A percentile compares a stretch with the other conserved stretches of the same genome.
Evolutionary conservation across 2,888 invertebrate species (phyloP).

Genomic region (Amitus sp.): DNA sequence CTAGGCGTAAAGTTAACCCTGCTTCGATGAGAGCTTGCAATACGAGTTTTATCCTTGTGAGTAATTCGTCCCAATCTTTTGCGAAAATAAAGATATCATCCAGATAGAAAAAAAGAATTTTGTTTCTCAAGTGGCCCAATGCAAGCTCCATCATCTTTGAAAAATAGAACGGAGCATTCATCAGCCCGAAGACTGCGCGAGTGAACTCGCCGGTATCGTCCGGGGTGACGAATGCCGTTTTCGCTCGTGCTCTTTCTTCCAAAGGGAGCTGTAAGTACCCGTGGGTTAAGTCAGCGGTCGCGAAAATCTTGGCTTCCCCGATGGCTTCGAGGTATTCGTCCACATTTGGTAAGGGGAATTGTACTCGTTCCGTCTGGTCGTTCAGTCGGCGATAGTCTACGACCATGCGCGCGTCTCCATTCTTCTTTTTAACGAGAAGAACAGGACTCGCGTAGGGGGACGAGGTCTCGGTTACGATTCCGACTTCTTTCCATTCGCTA

Average conservation of each 20-base stretch:
- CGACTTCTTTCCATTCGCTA: conserved; percentile 25
- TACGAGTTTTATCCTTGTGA: conserved; percentile 5
- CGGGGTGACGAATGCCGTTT: conserved; percentile 41
- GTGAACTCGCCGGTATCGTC: conserved; percentile 45
- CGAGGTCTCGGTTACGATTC: conserved; percentile 25
- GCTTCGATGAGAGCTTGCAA: conserved; percentile 15
- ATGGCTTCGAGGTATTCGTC: conserved; percentile 8
- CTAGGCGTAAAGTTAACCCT: conserved; percentile 5
- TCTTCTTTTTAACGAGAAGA: conserved; percentile 27
- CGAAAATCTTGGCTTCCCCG: conserved; percentile 7
- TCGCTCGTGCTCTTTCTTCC: conserved; percentile 18
- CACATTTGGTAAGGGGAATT: conserved; percentile 21
- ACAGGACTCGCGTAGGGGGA: conserved; percentile 36
- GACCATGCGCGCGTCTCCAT: conserved; percentile 31
- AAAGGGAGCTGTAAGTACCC: conserved; percentile 22
- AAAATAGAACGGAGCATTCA: conserved; percentile 48
- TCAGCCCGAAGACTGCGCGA: conserved; percentile 45
- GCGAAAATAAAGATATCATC: conserved; percentile 17
- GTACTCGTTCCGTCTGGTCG: conserved; percentile 24
- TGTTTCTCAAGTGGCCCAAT: conserved; percentile 1
- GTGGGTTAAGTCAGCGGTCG: conserved; percentile 8
- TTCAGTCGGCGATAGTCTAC: conserved; percentile 36
- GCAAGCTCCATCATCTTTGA: conserved; percentile 26
- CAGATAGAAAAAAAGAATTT: conserved; percentile 16
- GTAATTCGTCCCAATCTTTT: conserved; percentile 12